phyloP scores from a whole-genome alignment of 2,888 invertebrate species.

The Pilophorus perplexus region DNA sequence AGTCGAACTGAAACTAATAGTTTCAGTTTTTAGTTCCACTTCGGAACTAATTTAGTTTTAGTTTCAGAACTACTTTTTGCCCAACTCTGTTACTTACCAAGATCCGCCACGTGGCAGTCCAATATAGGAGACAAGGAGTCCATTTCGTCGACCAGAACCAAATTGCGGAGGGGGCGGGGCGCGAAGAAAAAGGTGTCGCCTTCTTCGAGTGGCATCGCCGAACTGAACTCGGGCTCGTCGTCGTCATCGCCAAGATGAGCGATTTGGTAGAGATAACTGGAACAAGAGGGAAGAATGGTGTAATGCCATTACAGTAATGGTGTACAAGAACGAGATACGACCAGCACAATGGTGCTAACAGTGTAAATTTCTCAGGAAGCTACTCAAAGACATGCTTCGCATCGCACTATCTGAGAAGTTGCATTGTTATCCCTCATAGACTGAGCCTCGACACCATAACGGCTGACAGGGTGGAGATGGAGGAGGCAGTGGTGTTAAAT shows the following conservation, averaged over 20 bases:
- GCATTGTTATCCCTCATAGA: no score
- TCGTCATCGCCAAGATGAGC: slow-evolving; percentile 99
- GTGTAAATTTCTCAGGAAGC: not conserved
- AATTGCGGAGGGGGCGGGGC: slow-evolving; percentile 86
- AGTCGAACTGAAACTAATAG: no score
- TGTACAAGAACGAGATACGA: not conserved
- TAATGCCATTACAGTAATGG: not conserved
- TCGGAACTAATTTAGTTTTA: no score
- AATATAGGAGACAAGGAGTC: slow-evolving; percentile 93
- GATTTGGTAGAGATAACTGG: slow-evolving; percentile 94
- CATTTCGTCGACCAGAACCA: slow-evolving; percentile 94
- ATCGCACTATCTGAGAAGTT: no score
- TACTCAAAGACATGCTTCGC: not conserved
- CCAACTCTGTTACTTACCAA: slow-evolving; percentile 25
- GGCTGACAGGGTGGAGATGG: not conserved
- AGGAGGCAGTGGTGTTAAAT: no score
- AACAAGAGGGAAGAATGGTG: not conserved
- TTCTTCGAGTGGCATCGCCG: slow-evolving; percentile 96
- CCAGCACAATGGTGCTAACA: not conserved
- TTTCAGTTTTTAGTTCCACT: no score
- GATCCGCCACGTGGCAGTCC: slow-evolving; percentile 79
- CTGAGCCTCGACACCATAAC: not conserved
- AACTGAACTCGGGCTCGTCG: slow-evolving; percentile 97
- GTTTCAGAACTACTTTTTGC: no score
- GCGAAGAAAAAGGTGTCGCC: slow-evolving; percentile 99